These are phyloP conservation scores for Aurelia sp. DNA, from an alignment of 30 jellyfish, hydroid and myxozoan species.

Conservation along the genomic window DNA sequence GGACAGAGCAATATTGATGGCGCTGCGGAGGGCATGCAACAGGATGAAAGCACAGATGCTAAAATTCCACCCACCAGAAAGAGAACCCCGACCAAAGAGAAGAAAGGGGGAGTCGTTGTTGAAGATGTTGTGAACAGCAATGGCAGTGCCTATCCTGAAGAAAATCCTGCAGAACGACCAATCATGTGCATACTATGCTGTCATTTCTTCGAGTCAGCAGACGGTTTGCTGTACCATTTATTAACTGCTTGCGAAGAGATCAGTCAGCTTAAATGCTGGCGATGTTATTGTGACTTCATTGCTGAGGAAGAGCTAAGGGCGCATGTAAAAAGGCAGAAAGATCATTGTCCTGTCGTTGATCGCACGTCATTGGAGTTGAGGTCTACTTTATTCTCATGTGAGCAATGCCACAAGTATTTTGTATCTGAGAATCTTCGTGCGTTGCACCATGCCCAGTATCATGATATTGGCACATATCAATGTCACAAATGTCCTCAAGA, in stretches of 20 bases:
- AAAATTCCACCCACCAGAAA: background rate
- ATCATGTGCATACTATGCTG: constrained; percentile 15
- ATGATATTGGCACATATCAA: background rate
- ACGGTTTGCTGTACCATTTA: constrained; percentile 24
- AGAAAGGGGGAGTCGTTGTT: background rate
- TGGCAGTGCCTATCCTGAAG: background rate
- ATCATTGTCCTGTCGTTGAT: background rate
- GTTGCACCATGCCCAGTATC: background rate
- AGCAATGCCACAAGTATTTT: background rate
- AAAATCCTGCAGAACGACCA: background rate
- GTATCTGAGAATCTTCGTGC: background rate
- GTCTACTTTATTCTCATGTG: background rate
- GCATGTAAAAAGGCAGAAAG: background rate
- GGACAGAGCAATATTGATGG: background rate
- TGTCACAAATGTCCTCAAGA: constrained; percentile 2
- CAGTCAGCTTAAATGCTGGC: constrained; percentile 18
- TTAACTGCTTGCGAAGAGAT: constrained; percentile 21
- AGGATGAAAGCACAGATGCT: background rate
- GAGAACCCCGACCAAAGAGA: background rate
- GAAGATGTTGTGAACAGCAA: background rate
- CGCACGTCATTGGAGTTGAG: background rate
- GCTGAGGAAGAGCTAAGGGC: background rate
- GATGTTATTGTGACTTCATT: background rate
- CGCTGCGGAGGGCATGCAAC: too few relatives aligned
- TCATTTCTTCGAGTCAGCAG: constrained; percentile 14